A percentile compares a stretch with the other conserved stretches of the same genome.
These are phyloP conservation scores for Latrodectus elegans DNA, from an alignment of 2,888 invertebrate genomes.

Conservation along the genomic window DNA sequence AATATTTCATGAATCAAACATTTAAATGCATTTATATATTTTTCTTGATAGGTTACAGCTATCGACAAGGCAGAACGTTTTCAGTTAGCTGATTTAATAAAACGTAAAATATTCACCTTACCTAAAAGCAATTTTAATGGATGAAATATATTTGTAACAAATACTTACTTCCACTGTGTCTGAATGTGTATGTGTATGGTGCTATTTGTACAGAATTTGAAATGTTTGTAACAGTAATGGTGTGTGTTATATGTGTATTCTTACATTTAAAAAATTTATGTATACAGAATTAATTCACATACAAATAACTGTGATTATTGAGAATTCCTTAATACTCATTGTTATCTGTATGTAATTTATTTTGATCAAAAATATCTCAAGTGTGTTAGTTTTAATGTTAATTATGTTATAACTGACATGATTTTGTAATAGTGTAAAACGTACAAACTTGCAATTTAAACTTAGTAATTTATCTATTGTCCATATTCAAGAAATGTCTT, in stretches of 20 bases:
- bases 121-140: no score
- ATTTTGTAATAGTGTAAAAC: neutral
- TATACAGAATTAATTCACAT: constrained; percentile 20
- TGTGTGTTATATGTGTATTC: constrained; percentile 23
- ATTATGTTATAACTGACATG: constrained; percentile 24
- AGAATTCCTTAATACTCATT: constrained; percentile 15
- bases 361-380: constrained; percentile 15
- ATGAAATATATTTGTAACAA: no score
- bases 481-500: no score
- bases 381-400: constrained; percentile 14
- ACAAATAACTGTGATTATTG: constrained; percentile 19
- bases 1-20: no score
- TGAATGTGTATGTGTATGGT: constrained; percentile 26
- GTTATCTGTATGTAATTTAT: constrained; percentile 12
- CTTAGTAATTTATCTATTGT: no score
- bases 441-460: no score
- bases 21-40: no score
- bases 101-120: no score
- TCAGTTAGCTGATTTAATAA: neutral
- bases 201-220: constrained; percentile 38
- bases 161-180: neutral
- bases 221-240: neutral
- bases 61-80: constrained; percentile 31
- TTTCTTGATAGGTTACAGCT: constrained; percentile 34
- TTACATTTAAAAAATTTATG: neutral